These are phyloP conservation scores for Drosophila prolongata DNA, from an alignment of 2,888 invertebrate species.

Conservation along the genomic window DNA sequence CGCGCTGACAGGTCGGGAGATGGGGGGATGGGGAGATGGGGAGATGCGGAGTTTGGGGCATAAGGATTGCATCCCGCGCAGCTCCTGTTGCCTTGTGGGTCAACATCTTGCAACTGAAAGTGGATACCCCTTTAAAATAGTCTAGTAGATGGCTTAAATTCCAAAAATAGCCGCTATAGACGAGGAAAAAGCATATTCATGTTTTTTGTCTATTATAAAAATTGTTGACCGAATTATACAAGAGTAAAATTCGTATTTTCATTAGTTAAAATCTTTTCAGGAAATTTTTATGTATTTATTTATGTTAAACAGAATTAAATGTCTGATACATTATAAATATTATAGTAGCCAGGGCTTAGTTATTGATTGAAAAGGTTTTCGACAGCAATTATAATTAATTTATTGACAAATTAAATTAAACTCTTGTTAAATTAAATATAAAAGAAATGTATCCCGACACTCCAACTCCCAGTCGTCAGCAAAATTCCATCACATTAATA, in stretches of 20 bases:
- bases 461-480: too few species aligned
- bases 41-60: neutral
- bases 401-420: too few species aligned
- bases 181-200: neutral
- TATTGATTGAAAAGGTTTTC: too few species aligned
- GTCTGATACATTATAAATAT: neutral
- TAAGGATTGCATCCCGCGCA: neutral
- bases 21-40: neutral
- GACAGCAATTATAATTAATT: too few species aligned
- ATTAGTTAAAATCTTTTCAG: neutral
- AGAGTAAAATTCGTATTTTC: too few species aligned
- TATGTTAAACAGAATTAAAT: too few species aligned
- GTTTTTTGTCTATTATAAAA: too few species aligned
- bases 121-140: slow-evolving; percentile 11
- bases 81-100: slow-evolving; percentile 31
- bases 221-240: too few species aligned
- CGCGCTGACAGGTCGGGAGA: slow-evolving; percentile 21
- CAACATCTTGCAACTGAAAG: slow-evolving; percentile 26
- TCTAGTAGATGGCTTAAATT: slow-evolving; percentile 7
- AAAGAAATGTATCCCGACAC: too few species aligned
- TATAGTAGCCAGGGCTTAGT: too few species aligned
- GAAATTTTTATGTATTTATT: neutral
- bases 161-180: neutral
- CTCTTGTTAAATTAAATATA: too few species aligned
- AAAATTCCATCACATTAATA: too few species aligned